Percentiles rank a stretch among this genome's conserved stretches.
These are phyloP conservation scores for Eunapius fragilis DNA, from an alignment of 37 sponge, comb jelly and placozoan genomes.

Conservation along the genomic window DNA sequence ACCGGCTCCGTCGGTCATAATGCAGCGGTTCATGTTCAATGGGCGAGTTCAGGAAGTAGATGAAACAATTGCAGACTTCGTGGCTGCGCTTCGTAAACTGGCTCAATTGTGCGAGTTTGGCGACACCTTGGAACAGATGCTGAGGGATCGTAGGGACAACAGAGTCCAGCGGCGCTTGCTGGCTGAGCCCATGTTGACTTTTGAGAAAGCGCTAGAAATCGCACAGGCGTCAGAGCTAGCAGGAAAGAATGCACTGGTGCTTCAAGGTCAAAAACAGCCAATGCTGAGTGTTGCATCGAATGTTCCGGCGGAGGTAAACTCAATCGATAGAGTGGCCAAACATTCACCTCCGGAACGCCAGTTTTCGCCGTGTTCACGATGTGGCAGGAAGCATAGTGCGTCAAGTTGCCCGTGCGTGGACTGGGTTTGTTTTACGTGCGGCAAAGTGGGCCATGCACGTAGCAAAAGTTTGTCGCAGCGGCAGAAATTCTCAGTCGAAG, in stretches of 20 bases:
- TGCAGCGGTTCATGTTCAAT: conserved; percentile 36
- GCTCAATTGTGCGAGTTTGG: conserved; percentile 31
- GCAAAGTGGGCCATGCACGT: neutral
- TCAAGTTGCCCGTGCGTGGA: neutral
- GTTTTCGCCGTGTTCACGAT: neutral
- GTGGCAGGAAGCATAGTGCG: neutral
- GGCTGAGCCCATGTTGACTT: conserved; percentile 1
- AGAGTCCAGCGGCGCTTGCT: conserved; percentile 18
- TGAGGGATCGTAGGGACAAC: conserved; percentile 27
- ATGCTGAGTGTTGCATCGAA: neutral
- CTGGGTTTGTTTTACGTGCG: neutral
- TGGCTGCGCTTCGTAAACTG: conserved; percentile 15
- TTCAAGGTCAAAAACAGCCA: neutral
- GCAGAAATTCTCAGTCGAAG: neutral
- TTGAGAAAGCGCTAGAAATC: conserved; percentile 2
- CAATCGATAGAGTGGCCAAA: neutral
- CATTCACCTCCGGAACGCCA: neutral
- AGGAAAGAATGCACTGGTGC: too few species aligned
- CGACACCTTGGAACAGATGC: conserved; percentile 10
- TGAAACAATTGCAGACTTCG: conserved; percentile 35
- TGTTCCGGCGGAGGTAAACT: too few species aligned
- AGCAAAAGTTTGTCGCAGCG: neutral
- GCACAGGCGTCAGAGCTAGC: conserved; percentile 25
- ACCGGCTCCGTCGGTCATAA: conserved; percentile 21
- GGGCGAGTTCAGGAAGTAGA: conserved; percentile 11